A percentile compares a stretch with the other conserved stretches of the same genome.
phyloP scores from a whole-genome alignment of 2,113 vertebrate genomes.

The Zosterops hypoxanthus region DNA sequence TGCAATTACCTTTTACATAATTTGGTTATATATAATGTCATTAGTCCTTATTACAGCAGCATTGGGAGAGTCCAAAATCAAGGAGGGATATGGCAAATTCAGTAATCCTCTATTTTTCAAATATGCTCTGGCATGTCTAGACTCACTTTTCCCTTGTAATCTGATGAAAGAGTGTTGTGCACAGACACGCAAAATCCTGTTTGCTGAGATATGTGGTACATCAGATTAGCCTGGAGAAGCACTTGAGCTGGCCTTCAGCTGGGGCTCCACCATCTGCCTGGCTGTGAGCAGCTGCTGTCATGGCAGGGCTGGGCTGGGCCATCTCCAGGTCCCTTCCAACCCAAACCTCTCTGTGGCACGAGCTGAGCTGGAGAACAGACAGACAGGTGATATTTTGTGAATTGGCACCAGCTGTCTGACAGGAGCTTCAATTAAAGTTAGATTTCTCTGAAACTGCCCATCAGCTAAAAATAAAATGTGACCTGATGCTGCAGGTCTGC shows the following conservation, averaged over 20 bases:
- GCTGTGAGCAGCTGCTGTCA: background rate
- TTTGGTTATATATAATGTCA: background rate
- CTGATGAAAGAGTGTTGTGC: conserved; percentile 44
- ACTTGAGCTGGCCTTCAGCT: background rate
- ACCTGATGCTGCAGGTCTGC: background rate
- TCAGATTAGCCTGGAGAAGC: conserved; percentile 1
- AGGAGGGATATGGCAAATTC: conserved; percentile 15
- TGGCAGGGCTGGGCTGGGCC: background rate
- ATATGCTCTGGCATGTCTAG: conserved; percentile 31
- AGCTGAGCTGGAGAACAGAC: background rate
- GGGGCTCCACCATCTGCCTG: background rate
- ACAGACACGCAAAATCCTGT: conserved; percentile 51
- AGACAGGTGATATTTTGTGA: background rate
- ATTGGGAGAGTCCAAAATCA: conserved; percentile 23
- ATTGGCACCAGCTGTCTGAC: background rate
- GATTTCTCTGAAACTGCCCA: background rate
- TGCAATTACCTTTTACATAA: background rate
- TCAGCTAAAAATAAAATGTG: background rate
- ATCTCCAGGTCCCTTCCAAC: background rate
- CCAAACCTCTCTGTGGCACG: background rate
- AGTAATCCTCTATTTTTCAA: conserved; percentile 42
- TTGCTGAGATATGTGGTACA: conserved; percentile 12
- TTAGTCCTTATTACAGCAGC: background rate
- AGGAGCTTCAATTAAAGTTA: background rate
- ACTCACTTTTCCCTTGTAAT: conserved; percentile 23